Evolutionary conservation across 2,888 invertebrate species (phyloP), one percentile per base, ranked within the genome.

Genomic region (Nudaria mundana): DNA sequence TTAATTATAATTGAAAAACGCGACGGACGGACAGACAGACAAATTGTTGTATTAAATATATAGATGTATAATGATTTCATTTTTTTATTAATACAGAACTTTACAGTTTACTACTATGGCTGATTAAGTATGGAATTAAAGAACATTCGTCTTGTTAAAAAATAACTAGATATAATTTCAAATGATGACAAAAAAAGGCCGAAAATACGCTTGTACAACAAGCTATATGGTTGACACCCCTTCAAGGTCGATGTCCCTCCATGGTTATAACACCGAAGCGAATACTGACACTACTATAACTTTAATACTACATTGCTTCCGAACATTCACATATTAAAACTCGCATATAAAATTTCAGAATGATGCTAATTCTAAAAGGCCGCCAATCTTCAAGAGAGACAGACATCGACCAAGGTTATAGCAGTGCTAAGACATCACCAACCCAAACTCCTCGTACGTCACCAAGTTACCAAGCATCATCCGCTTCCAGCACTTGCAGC

Each of bases 181-280:
- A 1, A 71, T 80, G 81, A 81, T 81, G 81, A 81, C 23, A 51
- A 37, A 67, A n/a, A n/a, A 68, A 71, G 71, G 71, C 71, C 71
- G 71, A 71, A 69, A 71, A 71, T 67, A 71, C 54, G 63, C 66
- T 65, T 56, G 10, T 3, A 30, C 36, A 52, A 63, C 63, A 61
- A 48, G 18, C 58, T 33, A 8, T 1, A 67, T 73, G 87, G 87
- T 87, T 71, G 86, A 87, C 55, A 57, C 68, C 66, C 67, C 55
- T 35, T 48, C 48, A 48, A 5, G 81, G 85, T 86, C 40, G 86
- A 87, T 71, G 42, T 85, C 79, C 82, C 81, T 31, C 26, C 22
- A 42, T 86, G 85, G 78, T 84, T 86, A 76, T 72, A 73, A 52
- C 54, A 77, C 65, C 49, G 85, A 85, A 86, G 87, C 85, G 87